A percentile compares a stretch with the other conserved stretches of the same genome.
Evolutionary conservation across 2,888 invertebrate genomes (phyloP).

Genomic region (Cantharis rustica): DNA sequence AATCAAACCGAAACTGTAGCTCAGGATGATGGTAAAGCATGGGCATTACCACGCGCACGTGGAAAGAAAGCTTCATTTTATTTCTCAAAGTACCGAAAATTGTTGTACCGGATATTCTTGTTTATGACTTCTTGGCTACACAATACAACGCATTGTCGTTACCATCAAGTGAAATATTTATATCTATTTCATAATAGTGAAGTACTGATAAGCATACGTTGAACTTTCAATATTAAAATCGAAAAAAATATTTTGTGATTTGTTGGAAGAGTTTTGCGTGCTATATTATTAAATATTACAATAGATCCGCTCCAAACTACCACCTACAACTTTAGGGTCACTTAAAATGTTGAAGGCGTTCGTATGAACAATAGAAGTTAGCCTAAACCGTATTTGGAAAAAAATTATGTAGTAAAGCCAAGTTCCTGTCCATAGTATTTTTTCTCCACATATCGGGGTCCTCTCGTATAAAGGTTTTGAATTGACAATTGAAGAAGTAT

Average conservation of each 20-base stretch:
- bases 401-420: neutral
- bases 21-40: neutral
- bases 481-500: neutral
- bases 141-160: slow-evolving; percentile 4
- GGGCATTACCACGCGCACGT: neutral
- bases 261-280: neutral
- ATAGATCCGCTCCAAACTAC: neutral
- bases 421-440: neutral
- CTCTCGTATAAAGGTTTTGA: neutral
- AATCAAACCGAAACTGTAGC: neutral
- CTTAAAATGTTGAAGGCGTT: neutral
- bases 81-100: neutral
- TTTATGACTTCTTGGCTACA: slow-evolving; percentile 10
- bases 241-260: neutral
- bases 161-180: slow-evolving; percentile 2
- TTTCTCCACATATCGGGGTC: neutral
- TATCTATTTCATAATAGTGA: neutral
- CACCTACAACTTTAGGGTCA: neutral
- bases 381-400: neutral
- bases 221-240: neutral
- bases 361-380: neutral
- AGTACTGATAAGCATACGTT: neutral
- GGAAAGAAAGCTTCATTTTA: neutral
- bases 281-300: neutral
- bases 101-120: slow-evolving; percentile 25